Evolutionary conservation across 2,113 vertebrate species (phyloP).

Genomic region (Pseudorasbora parva): DNA sequence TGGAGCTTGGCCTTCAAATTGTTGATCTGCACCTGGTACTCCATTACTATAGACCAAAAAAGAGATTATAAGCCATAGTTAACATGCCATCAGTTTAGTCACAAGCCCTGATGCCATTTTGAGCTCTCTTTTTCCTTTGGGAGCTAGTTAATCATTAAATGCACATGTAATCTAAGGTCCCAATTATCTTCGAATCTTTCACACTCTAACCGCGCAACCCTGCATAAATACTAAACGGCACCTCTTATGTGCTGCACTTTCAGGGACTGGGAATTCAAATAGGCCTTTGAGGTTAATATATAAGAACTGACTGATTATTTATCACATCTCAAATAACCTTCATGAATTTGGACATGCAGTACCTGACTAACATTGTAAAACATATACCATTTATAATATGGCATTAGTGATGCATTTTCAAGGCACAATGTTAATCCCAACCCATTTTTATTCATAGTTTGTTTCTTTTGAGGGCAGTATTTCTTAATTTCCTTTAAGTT

Average conservation of each 20-base stretch:
- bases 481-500: neutral
- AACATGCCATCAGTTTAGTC: conserved; percentile 4
- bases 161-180: neutral
- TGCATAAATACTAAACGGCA: conserved; percentile 12
- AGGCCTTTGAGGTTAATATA: neutral
- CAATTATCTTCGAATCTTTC: conserved; percentile 19
- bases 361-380: neutral
- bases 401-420: neutral
- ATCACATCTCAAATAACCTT: neutral
- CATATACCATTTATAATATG: neutral
- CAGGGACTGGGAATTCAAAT: neutral
- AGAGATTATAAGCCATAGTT: conserved; percentile 18
- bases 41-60: conserved; percentile 78
- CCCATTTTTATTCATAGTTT: neutral
- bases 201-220: neutral
- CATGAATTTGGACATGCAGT: neutral
- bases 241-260: neutral
- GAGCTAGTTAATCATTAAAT: conserved; percentile 12
- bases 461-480: neutral
- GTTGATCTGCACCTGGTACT: conserved; percentile 94
- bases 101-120: neutral
- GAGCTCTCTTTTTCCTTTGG: neutral
- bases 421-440: neutral
- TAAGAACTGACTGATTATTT: neutral
- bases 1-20: conserved; percentile 90